Base-by-base conservation (phyloP, 1,140 invertebrate species). In the Lepeophtheirus salmonis region DNA sequence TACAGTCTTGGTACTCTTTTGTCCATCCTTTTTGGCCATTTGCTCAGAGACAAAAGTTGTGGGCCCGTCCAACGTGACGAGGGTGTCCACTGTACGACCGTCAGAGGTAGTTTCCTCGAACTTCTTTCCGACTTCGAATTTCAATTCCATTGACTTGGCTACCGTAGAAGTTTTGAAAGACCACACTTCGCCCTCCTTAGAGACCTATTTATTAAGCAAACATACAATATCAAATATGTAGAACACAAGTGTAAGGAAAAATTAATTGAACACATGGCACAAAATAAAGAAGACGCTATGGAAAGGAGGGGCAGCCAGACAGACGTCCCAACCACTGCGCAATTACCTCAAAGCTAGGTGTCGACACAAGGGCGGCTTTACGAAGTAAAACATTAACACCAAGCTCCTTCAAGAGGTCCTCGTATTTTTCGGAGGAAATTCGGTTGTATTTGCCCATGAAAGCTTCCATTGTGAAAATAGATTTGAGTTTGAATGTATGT, bases 91-190 rank as follows among this genome's bases (percentile, higher is more conserved):
- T 12, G 23, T 22, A 16, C 59, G 50, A 14, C 59, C 59, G 51
- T 61, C 59, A 21, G 59, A 20, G 50, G 57, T 61, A 17, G 49
- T 61, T 50, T 61, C 59, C 17, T 61, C 59, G 21, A 61, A 61
- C 59, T 61, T 48, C 59, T 61, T 24, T 4, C 59, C 59, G 18
- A 61, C 23, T 50, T 61, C 25, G 25, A 61, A 61, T 21, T 61
- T 61, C n/a, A 61, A 21, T 16, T 61, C 59, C 59, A 61, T 61
- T 6, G 50, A 2, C 25, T 61, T 61, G 50, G 50, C 2, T 16
- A 25, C 25, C 4, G 59, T 61, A 1, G 50, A 53, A 2, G 59
- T 61, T 50, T 61, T 61, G 23, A 61, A 56, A 17, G 49, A 21
- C 59, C 59, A 61, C 3, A 26, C 51, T 12, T 51, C 57, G 16